These are phyloP conservation scores for Takifugu ocellatus DNA, from an alignment of 2,797 vertebrate genomes.

Conservation along the genomic window DNA sequence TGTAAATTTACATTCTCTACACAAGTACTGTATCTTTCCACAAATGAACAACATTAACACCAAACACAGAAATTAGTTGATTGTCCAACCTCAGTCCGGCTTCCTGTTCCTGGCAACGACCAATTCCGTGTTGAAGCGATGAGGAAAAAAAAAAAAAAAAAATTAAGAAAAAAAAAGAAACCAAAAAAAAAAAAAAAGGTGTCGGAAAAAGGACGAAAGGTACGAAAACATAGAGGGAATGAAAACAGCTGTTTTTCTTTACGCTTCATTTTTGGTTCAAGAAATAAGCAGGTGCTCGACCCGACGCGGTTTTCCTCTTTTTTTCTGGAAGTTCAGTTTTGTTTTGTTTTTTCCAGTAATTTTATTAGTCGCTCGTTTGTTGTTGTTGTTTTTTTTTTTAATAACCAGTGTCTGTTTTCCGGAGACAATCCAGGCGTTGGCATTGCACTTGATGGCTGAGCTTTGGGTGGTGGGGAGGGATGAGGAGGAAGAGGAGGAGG, in stretches of 20 bases:
- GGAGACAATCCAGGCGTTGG: conserved; percentile 94
- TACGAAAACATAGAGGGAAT: conserved; percentile 96
- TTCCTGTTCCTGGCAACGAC: conserved; percentile 87
- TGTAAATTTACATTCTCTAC: conserved; percentile 99
- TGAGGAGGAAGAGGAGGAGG: conserved; percentile 28
- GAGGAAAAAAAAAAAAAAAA: conserved; percentile 51
- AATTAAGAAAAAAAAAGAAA: conserved; percentile 77
- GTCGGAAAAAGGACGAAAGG: conserved; percentile 80
- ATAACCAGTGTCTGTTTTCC: conserved; percentile 88
- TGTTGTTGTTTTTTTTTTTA: conserved; percentile 39
- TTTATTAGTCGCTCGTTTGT: conserved; percentile 64
- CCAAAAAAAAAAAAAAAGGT: conserved; percentile 71
- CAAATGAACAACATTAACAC: conserved; percentile 99
- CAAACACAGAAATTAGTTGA: conserved; percentile 99
- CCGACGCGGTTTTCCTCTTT: conserved; percentile 62
- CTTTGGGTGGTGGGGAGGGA: conserved; percentile 70
- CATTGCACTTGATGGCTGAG: conserved; percentile 97
- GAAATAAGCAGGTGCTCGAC: conserved; percentile 92
- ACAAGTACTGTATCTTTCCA: conserved; percentile 99
- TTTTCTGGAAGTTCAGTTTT: conserved; percentile 32
- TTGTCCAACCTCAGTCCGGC: conserved; percentile 98
- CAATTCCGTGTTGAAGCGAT: conserved; percentile 80
- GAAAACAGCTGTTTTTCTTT: conserved; percentile 88
- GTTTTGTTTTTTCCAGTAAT: conserved; percentile 43
- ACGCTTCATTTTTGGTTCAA: conserved; percentile 98